Base-by-base conservation (phyloP, 2,888 invertebrate genomes). In the Leptinotarsa peninsularis region DNA sequence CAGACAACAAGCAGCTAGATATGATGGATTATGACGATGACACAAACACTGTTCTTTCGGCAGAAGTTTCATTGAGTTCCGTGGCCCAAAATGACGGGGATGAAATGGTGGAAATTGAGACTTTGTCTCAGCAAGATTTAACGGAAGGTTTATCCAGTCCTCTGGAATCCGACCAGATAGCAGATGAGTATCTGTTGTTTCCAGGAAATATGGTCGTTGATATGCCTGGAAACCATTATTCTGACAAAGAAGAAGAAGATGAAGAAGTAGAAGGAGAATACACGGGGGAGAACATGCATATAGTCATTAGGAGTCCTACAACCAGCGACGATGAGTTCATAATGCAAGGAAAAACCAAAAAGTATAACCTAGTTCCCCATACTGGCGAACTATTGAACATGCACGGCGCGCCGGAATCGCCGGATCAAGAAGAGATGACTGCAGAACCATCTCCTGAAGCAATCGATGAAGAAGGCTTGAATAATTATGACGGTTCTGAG, bases 111-210 rank as follows among this genome's bases (percentile, higher is more conserved):
- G 91, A 91, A 1, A 91, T 91, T 66, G 90, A 91, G 80, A 90
- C 90, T 43, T 90, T 91, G 76, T 89, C 90, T 0, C 90, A 90
- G 75, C 88, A 89, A 1, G 91, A 91, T 81, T 83, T 91, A 18
- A 88, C 87, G 0, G 92, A 93, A 63, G 91, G 91, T 3, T 91
- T 93, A 43, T 91, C 93, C 0, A 91, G 93, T 71, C 90, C 91
- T 0, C 86, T 91, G 27, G 93, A 92, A 81, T 87, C 90, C 0
- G 91, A 90, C 78, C 87, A 87, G 81, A 90, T 91, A 79, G 89
- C 90, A 5, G 92, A 93, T 78, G 92, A 93, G 78, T 93, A 92
- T 82, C 90, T 93, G 13, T 84, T 93, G 0, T 93, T 93, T 82
- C 91, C 92, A 2, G 89, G 91, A 0, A 92, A 92, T 67, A 90